A percentile compares a stretch with the other conserved stretches of the same genome.
These are phyloP conservation scores for Corbicula japonica DNA, from an alignment of 2,888 invertebrate genomes.

Conservation along the genomic window DNA sequence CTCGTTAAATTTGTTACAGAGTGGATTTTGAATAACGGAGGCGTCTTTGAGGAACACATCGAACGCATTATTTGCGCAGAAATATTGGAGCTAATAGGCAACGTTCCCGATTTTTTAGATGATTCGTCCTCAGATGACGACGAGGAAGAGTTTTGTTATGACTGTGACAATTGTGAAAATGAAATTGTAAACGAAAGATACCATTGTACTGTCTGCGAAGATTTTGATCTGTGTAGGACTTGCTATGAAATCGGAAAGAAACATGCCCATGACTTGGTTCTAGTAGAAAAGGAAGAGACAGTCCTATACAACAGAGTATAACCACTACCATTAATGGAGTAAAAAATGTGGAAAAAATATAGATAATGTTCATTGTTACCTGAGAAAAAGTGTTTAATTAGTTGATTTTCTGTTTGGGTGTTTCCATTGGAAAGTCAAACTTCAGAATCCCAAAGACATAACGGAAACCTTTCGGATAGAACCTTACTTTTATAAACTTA, in stretches of 20 bases:
- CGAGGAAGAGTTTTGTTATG: slow-evolving; percentile 1
- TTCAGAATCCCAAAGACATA: too few relatives aligned
- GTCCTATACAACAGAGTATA: neutral
- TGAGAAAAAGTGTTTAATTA: too few relatives aligned
- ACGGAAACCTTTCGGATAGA: too few relatives aligned
- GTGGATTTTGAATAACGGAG: neutral
- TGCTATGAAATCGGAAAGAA: slow-evolving; percentile 6
- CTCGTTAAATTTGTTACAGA: neutral
- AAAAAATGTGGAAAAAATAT: too few relatives aligned
- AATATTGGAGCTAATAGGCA: neutral
- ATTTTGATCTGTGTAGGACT: slow-evolving; percentile 30
- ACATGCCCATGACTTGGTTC: slow-evolving; percentile 11
- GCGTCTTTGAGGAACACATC: neutral
- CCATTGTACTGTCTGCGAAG: slow-evolving; percentile 25
- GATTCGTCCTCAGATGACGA: neutral
- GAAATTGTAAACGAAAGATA: slow-evolving; percentile 5
- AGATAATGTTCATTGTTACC: too few relatives aligned
- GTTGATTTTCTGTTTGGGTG: too few relatives aligned
- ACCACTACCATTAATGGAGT: too few relatives aligned
- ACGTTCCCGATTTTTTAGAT: neutral
- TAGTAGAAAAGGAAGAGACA: neutral
- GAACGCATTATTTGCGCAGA: too few relatives aligned
- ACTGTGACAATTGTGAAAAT: slow-evolving; percentile 24
- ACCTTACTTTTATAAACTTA: too few relatives aligned
- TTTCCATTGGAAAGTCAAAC: too few relatives aligned